phyloP scores from a whole-genome alignment of 2,888 invertebrate genomes.

The Ectemnius lituratus region DNA sequence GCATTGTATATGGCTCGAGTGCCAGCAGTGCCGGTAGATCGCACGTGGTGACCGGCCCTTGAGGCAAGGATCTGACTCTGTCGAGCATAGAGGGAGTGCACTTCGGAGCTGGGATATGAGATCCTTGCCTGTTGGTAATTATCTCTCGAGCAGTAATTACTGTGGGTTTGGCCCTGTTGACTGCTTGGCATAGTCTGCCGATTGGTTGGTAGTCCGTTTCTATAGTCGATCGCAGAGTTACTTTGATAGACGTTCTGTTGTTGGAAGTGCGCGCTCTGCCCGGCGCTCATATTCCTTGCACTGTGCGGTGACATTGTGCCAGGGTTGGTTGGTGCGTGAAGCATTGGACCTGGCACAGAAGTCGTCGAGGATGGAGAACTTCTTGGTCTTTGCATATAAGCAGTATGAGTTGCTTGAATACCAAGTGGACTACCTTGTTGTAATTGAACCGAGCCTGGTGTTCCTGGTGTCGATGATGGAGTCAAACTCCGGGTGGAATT shows the following conservation, averaged over 20 bases:
- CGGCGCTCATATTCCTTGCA: slow-evolving; percentile 60
- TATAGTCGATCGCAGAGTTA: slow-evolving; percentile 67
- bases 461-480: slow-evolving; percentile 83
- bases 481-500: slow-evolving; percentile 83
- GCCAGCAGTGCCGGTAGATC: slow-evolving; percentile 58
- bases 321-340: slow-evolving; percentile 79
- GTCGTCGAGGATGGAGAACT: slow-evolving; percentile 85
- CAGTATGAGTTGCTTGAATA: slow-evolving; percentile 72
- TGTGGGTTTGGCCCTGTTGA: slow-evolving; percentile 68
- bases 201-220: slow-evolving; percentile 67
- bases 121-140: slow-evolving; percentile 70
- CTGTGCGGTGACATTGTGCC: slow-evolving; percentile 69
- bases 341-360: slow-evolving; percentile 77
- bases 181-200: slow-evolving; percentile 64
- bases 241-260: slow-evolving; percentile 72
- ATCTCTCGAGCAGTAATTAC: slow-evolving; percentile 71
- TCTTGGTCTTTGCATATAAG: slow-evolving; percentile 82
- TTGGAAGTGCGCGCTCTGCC: slow-evolving; percentile 69
- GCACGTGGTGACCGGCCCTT: slow-evolving; percentile 68
- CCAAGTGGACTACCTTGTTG: slow-evolving; percentile 82
- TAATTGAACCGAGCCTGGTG: slow-evolving; percentile 82
- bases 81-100: slow-evolving; percentile 70
- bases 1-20: slow-evolving; percentile 75
- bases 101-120: slow-evolving; percentile 66
- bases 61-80: slow-evolving; percentile 62